Conservation (phyloP, 2,797 vertebrate genomes). For the Eidolon dupreanum region DNA sequence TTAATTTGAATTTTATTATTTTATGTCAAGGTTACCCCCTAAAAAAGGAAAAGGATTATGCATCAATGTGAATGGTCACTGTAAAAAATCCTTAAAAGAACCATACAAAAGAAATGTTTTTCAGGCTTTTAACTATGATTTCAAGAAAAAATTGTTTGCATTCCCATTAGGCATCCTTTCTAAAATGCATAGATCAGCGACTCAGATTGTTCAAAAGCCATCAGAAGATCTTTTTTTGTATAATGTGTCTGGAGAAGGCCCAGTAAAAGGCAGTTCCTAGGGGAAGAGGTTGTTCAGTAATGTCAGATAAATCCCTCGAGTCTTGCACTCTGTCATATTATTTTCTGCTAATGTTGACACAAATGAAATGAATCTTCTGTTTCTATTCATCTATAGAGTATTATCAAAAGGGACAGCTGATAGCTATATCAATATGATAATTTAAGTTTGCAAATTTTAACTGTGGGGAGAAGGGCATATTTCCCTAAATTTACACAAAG, state of each 20-base stretch:
- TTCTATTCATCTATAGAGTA: conserved; percentile 85
- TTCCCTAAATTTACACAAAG: neutral
- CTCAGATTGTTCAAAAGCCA: conserved; percentile 65
- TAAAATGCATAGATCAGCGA: conserved; percentile 61
- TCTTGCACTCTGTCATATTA: conserved; percentile 83
- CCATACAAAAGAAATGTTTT: conserved; percentile 53
- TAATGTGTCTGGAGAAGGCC: conserved; percentile 68
- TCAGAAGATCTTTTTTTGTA: conserved; percentile 79
- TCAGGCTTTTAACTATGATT: neutral
- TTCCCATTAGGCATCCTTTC: conserved; percentile 67
- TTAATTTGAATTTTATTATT: conserved; percentile 59
- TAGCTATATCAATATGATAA: conserved; percentile 83
- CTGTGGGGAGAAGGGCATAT: neutral
- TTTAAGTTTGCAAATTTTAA: conserved; percentile 62
- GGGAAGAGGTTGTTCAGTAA: conserved; percentile 81
- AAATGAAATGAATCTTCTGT: conserved; percentile 87
- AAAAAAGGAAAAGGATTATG: no score
- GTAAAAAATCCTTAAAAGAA: neutral
- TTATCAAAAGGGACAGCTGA: conserved; percentile 85
- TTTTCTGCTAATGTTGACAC: conserved; percentile 87
- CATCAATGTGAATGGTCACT: neutral
- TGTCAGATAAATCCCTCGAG: conserved; percentile 86
- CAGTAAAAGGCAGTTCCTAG: conserved; percentile 77
- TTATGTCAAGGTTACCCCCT: neutral
- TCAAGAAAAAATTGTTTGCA: conserved; percentile 67